Conservation (phyloP, 1,140 invertebrate species). For the Musca vetustissima region DNA sequence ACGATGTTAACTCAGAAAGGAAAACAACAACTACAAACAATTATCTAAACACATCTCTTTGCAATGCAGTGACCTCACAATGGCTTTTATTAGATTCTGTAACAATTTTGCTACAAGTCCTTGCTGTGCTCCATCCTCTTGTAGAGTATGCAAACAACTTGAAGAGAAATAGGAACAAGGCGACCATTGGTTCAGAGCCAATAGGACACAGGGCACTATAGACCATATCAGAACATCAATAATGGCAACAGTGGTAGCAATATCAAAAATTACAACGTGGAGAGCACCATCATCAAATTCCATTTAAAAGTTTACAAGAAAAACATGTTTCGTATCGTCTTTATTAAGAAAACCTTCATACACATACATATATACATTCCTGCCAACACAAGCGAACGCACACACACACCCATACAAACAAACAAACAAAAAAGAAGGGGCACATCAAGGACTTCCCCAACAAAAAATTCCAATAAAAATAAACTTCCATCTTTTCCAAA, state of each 20-base stretch:
- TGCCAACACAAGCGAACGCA: neutral
- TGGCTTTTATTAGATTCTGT: constrained; percentile 10
- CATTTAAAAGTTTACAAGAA: constrained; percentile 6
- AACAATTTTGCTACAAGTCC: neutral
- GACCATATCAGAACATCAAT: neutral
- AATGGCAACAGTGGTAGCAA: constrained; percentile 4
- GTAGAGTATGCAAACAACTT: neutral
- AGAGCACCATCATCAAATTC: constrained; percentile 12
- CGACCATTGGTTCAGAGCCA: no score
- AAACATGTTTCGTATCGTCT: constrained; percentile 6
- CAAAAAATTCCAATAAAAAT: constrained; percentile 19
- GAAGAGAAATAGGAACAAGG: neutral
- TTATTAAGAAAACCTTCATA: constrained; percentile 1
- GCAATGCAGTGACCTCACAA: constrained; percentile 1
- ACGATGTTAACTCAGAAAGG: no score
- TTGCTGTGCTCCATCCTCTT: neutral
- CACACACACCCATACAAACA: no score
- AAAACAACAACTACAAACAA: no score
- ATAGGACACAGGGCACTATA: no score
- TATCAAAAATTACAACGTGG: constrained; percentile 2
- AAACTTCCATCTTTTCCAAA: constrained; percentile 5
- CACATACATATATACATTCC: neutral
- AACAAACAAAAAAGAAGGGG: neutral
- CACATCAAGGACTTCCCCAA: neutral
- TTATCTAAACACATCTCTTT: neutral